Percentiles rank a stretch among this genome's conserved stretches.
These are phyloP conservation scores for Cryptoprocta ferox DNA, from an alignment of 2,797 vertebrate species.

Conservation along the genomic window DNA sequence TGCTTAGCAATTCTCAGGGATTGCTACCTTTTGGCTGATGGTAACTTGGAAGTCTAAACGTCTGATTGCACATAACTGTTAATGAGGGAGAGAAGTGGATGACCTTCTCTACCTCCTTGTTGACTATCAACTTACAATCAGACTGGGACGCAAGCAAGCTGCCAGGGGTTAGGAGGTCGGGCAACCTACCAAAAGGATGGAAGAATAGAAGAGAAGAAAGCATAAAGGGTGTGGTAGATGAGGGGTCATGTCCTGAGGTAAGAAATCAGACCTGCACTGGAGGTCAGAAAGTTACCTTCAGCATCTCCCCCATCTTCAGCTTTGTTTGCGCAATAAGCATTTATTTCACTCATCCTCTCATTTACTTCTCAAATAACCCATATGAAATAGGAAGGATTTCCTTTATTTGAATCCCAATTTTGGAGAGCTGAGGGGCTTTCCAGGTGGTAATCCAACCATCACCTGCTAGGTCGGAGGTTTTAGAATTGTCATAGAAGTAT, in stretches of 20 bases:
- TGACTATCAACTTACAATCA: neutral
- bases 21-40: neutral
- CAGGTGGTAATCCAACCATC: neutral
- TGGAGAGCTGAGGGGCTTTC: neutral
- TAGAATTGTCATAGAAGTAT: neutral
- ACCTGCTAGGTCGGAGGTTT: neutral
- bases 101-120: neutral
- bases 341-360: neutral
- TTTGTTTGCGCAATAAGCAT: neutral
- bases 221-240: neutral
- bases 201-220: neutral
- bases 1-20: neutral
- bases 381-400: neutral
- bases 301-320: neutral
- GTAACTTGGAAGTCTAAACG: neutral
- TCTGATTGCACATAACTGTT: neutral
- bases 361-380: slow-evolving; percentile 12
- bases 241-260: neutral
- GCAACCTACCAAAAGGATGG: neutral
- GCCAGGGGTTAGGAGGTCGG: neutral
- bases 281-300: neutral
- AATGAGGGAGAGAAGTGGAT: neutral
- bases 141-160: neutral
- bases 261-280: neutral
- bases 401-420: neutral